Evolutionary conservation across 2,888 invertebrate species (phyloP), one percentile per base, ranked within the genome.

Genomic region (Sclerodermus sp.): DNA sequence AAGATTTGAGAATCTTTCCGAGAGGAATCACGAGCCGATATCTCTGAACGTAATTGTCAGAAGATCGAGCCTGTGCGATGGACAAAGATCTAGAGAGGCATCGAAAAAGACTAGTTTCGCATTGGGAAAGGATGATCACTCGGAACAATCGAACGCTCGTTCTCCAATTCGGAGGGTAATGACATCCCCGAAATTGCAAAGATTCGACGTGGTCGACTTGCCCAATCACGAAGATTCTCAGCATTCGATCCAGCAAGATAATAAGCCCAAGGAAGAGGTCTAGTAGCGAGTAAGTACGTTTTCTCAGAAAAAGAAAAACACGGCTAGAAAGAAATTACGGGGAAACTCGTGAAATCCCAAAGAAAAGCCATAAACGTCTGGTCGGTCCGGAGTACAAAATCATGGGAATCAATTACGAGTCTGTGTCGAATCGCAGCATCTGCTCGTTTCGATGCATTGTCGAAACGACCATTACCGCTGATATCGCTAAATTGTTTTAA

Each of bases 401-500:
- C n/a, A n/a, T n/a, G n/a, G n/a, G n/a, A n/a, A 58, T 55, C 52
- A 57, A 58, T 55, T 57, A 55, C 54, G 42, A 8, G 39, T 38
- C 14, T 42, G 39, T n/a, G 42, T 18, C 46, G 57, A 58, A 52
- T 58, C n/a, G 53, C 40, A 51, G 42, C 49, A 49, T 51, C 49
- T 50, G 10, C 18, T 32, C 15, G 46, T 37, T 51, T 45, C 41
- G 50, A 47, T 39, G 57, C 56, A 43, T n/a, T 40, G 38, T 38
- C 50, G 42, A 58, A 55, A 56, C 53, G 42, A 39, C 34, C 45
- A 45, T 29, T 17, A 30, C 48, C 39, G 42, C 17, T n/a, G 29
- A 47, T 45, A 50, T 49, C 43, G 53, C 55, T 60, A 67, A 63
- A 67, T 67, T 65, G 58, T 62, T 53, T 51, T 62, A 67, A 69